Conservation (phyloP, 2,113 vertebrate species). For the Triplophysa tibetana region DNA sequence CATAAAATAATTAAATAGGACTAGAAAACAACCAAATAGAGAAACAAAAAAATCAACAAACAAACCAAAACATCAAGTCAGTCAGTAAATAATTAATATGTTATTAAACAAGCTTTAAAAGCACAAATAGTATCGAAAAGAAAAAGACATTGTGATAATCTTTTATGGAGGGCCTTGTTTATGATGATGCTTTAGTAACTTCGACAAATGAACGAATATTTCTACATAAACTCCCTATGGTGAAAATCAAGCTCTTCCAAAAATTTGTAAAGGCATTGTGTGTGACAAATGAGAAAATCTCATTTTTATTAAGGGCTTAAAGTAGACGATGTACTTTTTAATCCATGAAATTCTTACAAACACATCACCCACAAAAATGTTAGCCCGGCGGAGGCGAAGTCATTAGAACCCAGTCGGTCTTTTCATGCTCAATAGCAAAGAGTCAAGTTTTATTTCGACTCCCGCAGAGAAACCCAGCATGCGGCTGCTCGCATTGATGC, state of each 20-base stretch:
- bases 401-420: constrained; percentile 1
- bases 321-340: constrained; percentile 26
- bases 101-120: too few species aligned
- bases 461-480: constrained; percentile 14
- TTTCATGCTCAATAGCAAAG: constrained; percentile 27
- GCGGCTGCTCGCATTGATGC: neutral
- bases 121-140: too few species aligned
- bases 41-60: too few species aligned
- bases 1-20: too few species aligned
- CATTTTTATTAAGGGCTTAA: constrained; percentile 1
- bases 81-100: too few species aligned
- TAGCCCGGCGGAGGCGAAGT: neutral
- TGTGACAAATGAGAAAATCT: neutral
- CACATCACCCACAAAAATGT: constrained; percentile 31
- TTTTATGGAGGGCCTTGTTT: too few species aligned
- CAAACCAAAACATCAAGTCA: too few species aligned
- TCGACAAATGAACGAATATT: too few species aligned
- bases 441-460: constrained; percentile 30
- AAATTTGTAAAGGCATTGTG: neutral
- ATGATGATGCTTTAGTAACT: too few species aligned
- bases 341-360: constrained; percentile 26
- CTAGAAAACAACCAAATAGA: too few species aligned
- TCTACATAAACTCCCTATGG: neutral
- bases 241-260: neutral
- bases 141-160: too few species aligned